phyloP scores from a whole-genome alignment of 2,888 invertebrate genomes.

The Brachynemurus nebulosus region DNA sequence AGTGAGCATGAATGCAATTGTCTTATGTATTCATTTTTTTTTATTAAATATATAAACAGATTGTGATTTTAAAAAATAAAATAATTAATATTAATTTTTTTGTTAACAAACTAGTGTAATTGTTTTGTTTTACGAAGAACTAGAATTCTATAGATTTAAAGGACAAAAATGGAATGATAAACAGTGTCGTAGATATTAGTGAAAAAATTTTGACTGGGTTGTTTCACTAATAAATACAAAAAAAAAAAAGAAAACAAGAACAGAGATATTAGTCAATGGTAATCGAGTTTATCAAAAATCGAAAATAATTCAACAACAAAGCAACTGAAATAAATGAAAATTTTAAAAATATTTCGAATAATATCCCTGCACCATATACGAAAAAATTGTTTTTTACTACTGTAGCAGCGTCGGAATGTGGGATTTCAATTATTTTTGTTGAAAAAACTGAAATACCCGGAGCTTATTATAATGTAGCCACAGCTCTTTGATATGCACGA shows the following conservation, averaged over 20 bases:
- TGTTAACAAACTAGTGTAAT: not conserved
- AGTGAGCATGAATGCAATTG: conserved; percentile 1
- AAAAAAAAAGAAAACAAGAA: not conserved
- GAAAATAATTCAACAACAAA: not conserved
- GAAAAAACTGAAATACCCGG: not conserved
- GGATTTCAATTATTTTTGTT: not conserved
- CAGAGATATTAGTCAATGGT: not conserved
- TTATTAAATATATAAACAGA: not conserved
- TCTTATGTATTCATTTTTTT: not conserved
- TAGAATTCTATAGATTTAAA: not conserved
- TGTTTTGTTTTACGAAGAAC: not conserved
- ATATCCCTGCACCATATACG: too few relatives aligned
- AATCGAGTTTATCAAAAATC: not conserved
- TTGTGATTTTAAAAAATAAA: not conserved
- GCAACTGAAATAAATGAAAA: too few relatives aligned
- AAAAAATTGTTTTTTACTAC: conserved; percentile 2
- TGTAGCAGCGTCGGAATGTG: conserved; percentile 3
- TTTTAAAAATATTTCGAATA: too few relatives aligned
- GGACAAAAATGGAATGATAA: conserved; percentile 1
- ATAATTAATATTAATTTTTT: not conserved
- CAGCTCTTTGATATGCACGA: conserved; percentile 10
- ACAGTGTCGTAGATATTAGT: not conserved
- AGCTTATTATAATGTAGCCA: conserved; percentile 5
- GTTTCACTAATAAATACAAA: not conserved
- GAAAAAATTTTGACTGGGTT: not conserved